These are phyloP conservation scores for Syngnathus scovelli DNA, from an alignment of 2,113 vertebrate species.

Conservation along the genomic window DNA sequence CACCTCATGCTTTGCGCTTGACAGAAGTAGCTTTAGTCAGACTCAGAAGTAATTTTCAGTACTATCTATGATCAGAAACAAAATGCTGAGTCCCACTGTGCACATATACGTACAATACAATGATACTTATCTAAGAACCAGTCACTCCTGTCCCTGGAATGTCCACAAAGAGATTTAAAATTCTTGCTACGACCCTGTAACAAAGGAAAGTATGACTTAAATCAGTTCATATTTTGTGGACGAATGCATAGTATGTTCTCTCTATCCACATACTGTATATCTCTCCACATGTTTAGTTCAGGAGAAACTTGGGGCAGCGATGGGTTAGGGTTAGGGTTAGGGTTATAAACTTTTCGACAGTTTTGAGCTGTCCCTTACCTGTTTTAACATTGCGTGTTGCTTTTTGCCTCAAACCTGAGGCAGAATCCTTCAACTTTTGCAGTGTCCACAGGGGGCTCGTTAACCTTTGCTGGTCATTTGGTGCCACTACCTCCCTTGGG, in stretches of 20 bases:
- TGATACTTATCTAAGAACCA: slow-evolving; percentile 1
- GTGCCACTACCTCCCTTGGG: slow-evolving; percentile 11
- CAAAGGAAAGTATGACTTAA: slow-evolving; percentile 1
- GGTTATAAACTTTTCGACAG: background rate
- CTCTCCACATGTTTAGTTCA: slow-evolving; percentile 1
- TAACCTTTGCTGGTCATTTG: slow-evolving; percentile 23
- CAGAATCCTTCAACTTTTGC: slow-evolving; percentile 1
- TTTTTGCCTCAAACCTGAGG: slow-evolving; percentile 13
- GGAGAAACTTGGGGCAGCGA: slow-evolving; percentile 13
- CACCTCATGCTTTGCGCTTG: too few relatives aligned
- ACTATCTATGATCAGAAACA: background rate
- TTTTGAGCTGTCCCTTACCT: slow-evolving; percentile 5
- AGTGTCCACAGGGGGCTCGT: slow-evolving; percentile 8
- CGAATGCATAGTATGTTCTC: background rate
- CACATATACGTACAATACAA: background rate
- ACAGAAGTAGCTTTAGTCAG: too few relatives aligned
- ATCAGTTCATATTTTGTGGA: background rate
- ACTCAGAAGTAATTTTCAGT: too few relatives aligned
- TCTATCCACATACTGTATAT: background rate
- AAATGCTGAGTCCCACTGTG: background rate
- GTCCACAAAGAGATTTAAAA: background rate
- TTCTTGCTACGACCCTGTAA: background rate
- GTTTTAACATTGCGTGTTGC: background rate
- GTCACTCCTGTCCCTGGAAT: slow-evolving; percentile 2
- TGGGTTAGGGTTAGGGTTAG: too few relatives aligned